A percentile compares a stretch with the other conserved stretches of the same genome.
Conservation (phyloP, 2,888 invertebrate genomes). For the Pristionchus mayeri region DNA sequence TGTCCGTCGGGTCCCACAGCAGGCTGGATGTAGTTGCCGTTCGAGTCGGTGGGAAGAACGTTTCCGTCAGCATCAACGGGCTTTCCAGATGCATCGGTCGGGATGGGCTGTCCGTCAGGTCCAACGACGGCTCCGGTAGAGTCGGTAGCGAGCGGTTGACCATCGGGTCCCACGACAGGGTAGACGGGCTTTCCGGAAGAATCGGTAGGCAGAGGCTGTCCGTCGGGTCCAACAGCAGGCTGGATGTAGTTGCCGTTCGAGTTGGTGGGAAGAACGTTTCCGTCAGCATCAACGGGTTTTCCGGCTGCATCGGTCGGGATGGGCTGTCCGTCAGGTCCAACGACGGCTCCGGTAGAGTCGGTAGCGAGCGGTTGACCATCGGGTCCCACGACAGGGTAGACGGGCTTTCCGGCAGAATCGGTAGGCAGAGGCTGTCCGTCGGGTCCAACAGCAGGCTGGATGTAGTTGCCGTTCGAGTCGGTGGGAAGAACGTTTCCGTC, state of each 20-base stretch:
- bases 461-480: slow-evolving; percentile 32
- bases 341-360: slow-evolving; percentile 51
- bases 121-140: slow-evolving; percentile 46
- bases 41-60: slow-evolving; percentile 56
- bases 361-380: slow-evolving; percentile 57
- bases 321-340: slow-evolving; percentile 53
- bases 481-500: slow-evolving; percentile 50
- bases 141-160: slow-evolving; percentile 52
- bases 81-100: slow-evolving; percentile 43
- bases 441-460: slow-evolving; percentile 57
- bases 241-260: slow-evolving; percentile 55
- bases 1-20: slow-evolving; percentile 54
- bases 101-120: neutral
- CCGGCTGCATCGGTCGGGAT: slow-evolving; percentile 60
- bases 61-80: slow-evolving; percentile 52
- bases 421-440: slow-evolving; percentile 60
- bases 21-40: slow-evolving; percentile 58
- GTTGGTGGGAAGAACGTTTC: slow-evolving; percentile 61
- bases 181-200: slow-evolving; percentile 55
- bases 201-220: slow-evolving; percentile 13
- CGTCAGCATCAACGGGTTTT: slow-evolving; percentile 54
- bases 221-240: slow-evolving; percentile 52
- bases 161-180: slow-evolving; percentile 57
- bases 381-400: slow-evolving; percentile 54
- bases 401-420: slow-evolving; percentile 54